Conservation (phyloP, 2,888 invertebrate genomes). For the Stenodera caucasica region DNA sequence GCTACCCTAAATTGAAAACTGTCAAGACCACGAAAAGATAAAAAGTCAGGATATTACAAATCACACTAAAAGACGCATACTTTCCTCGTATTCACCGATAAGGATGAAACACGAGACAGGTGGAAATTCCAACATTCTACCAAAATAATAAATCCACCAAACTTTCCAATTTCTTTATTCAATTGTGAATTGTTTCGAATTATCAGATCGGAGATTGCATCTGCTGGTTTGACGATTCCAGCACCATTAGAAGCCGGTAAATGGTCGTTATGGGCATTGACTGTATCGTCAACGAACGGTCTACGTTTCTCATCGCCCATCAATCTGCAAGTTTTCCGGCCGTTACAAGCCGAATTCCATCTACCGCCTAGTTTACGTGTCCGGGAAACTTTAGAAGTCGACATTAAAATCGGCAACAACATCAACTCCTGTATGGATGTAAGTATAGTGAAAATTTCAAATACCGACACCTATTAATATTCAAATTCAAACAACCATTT, state of each 20-base stretch:
- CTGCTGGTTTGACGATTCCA: conserved; percentile 62
- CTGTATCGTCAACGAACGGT: conserved; percentile 59
- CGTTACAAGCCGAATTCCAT: conserved; percentile 65
- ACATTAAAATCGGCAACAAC: conserved; percentile 69
- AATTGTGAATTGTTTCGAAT: neutral
- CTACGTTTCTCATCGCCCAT: conserved; percentile 62
- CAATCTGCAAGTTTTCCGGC: conserved; percentile 64
- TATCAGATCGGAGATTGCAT: conserved; percentile 60
- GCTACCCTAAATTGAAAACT: conserved; percentile 32
- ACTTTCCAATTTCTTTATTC: too few species aligned
- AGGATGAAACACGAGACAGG: conserved; percentile 8
- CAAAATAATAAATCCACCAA: too few species aligned
- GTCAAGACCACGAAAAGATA: conserved; percentile 30
- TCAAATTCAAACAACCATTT: conserved; percentile 6
- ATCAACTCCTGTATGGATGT: conserved; percentile 72
- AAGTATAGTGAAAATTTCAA: conserved; percentile 51
- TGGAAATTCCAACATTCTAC: neutral
- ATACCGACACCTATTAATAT: neutral
- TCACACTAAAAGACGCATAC: too few species aligned
- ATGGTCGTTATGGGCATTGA: conserved; percentile 67
- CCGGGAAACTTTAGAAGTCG: conserved; percentile 68
- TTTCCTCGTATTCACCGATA: neutral
- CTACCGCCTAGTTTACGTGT: conserved; percentile 64
- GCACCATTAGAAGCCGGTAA: conserved; percentile 66
- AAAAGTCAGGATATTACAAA: conserved; percentile 29